Conservation (phyloP, 2,113 vertebrate genomes). For the Circaetus gallicus region DNA sequence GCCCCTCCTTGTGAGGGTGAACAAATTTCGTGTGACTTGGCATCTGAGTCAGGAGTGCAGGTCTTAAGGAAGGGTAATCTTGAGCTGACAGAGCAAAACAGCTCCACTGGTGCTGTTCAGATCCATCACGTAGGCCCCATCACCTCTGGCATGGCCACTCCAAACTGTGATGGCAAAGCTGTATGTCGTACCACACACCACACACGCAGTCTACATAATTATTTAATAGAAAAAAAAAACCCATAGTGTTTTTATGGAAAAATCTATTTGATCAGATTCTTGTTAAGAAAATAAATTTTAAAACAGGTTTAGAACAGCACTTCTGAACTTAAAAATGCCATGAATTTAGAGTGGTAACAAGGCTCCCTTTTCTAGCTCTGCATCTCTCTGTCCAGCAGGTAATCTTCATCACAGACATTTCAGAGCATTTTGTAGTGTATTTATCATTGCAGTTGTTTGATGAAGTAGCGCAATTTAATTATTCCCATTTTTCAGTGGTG, state of each 20-base stretch:
- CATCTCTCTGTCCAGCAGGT: neutral
- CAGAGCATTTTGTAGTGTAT: neutral
- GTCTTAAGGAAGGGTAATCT: neutral
- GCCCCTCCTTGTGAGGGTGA: neutral
- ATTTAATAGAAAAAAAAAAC: neutral
- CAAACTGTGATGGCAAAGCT: neutral
- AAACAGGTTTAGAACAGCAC: neutral
- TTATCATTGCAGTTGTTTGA: neutral
- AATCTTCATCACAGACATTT: neutral
- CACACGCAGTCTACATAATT: neutral
- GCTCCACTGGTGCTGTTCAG: neutral
- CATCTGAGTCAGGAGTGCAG: neutral
- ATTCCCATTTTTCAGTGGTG: neutral
- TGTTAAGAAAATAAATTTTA: neutral
- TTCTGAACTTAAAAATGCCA: neutral
- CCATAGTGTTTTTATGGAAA: neutral
- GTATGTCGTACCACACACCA: neutral
- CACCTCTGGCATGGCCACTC: neutral
- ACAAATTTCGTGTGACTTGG: rapidly evolving
- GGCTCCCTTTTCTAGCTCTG: neutral
- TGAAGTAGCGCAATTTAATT: neutral
- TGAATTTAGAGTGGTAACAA: neutral
- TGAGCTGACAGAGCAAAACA: neutral
- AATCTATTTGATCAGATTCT: neutral
- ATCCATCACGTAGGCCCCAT: neutral